Percentiles rank a stretch among this genome's conserved stretches.
Evolutionary conservation across 2,113 vertebrate genomes (phyloP).

Genomic region (Rhea pennata): DNA sequence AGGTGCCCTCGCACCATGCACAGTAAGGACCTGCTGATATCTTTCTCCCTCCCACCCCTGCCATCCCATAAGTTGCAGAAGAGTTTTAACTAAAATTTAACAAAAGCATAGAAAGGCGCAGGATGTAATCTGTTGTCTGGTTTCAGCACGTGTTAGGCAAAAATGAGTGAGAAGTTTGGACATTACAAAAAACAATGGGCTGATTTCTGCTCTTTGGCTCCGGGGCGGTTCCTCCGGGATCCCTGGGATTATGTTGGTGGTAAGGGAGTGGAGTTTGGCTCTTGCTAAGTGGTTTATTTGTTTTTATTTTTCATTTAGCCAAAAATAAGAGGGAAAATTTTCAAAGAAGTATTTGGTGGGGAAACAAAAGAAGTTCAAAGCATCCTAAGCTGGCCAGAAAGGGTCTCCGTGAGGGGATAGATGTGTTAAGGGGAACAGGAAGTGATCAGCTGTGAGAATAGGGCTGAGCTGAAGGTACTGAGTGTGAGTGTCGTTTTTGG

Average conservation of each 20-base stretch:
- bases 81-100: background rate
- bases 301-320: background rate
- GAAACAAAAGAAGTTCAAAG: background rate
- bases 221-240: background rate
- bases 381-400: background rate
- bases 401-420: background rate
- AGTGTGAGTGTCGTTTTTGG: accelerated
- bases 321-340: background rate
- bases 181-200: background rate
- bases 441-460: background rate
- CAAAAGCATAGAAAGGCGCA: accelerated
- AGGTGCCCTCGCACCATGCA: accelerated
- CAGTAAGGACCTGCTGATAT: background rate
- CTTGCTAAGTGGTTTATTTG: background rate
- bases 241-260: background rate
- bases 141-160: background rate
- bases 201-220: background rate
- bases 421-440: background rate
- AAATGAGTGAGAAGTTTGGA: background rate
- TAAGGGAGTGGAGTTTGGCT: background rate
- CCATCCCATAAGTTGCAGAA: background rate
- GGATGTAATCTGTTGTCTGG: background rate
- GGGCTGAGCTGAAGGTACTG: background rate
- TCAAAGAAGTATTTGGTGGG: background rate
- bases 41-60: background rate